Base-by-base conservation (phyloP, 2,888 invertebrate species). In the Danaus chrysippus region DNA sequence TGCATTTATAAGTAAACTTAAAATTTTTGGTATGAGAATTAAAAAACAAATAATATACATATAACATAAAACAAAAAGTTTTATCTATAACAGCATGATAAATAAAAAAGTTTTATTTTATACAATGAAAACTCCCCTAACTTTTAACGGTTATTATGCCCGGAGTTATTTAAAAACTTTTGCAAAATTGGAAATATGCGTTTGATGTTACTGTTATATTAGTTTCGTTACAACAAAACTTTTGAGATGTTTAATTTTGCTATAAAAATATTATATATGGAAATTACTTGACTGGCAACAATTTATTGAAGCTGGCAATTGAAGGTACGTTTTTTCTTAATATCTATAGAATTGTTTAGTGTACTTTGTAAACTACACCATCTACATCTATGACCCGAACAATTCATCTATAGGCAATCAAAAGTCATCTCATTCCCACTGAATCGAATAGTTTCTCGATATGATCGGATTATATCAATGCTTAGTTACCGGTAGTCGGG, bases 381-480 rank as follows among this genome's bases (percentile, higher is more conserved):
- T 63, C 62, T 68, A 46, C 65, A 69, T 77, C 76, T 76, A 75
- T 83, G 84, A 79, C 84, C 84, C 79, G 83, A 34, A 23, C 42
- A 46, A 11, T 13, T 23, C 44, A 56, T 57, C 15, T 10, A 84
- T 84, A 87, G 82, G 83, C 83, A 77, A 85, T 84, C 81, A 84
- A 84, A 84, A 83, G 83, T 79, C 80, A 79, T 74, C 73, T 62
- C 63, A 56, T 61, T 71, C 76, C 79, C 73, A 73, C 74, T 74
- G 79, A 84, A 86, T 85, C 84, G 86, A 86, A 86, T 86, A 86
- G 82, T 82, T 83, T 77, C 81, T 73, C 71, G 86, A 87, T 86
- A 83, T 68, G 78, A 86, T 87, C 86, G 69, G 84, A 79, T 81
- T 77, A 86, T 85, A 59, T 42, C 84, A 83, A 81, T 84, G 86